Evolutionary conservation across 2,113 vertebrate genomes (phyloP).

Genomic region (Tragulus kanchil): DNA sequence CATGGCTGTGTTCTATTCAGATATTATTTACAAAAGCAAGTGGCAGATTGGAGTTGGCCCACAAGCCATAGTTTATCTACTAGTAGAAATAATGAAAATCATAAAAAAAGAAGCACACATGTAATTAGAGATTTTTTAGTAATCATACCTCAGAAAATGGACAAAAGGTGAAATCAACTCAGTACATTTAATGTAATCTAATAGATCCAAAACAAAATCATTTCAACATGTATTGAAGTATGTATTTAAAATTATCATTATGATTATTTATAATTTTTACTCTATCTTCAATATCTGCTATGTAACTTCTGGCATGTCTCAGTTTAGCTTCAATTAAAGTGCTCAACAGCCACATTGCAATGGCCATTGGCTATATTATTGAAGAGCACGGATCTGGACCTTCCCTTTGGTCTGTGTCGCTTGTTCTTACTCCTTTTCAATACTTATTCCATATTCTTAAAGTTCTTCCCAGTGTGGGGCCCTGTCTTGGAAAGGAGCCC

Average conservation of each 20-base stretch:
- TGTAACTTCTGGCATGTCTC: neutral
- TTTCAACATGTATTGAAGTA: neutral
- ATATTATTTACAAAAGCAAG: neutral
- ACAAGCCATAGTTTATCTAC: neutral
- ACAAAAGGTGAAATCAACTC: neutral
- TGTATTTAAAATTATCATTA: neutral
- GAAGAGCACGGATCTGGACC: neutral
- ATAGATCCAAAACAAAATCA: neutral
- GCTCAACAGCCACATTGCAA: neutral
- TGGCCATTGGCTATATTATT: neutral
- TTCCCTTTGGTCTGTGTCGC: neutral
- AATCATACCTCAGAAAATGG: neutral
- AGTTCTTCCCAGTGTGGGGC: neutral
- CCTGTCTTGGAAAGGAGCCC: neutral
- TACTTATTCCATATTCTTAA: neutral
- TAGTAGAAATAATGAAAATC: neutral
- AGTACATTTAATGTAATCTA: neutral
- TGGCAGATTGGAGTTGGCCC: neutral
- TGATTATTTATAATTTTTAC: neutral
- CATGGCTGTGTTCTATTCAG: neutral
- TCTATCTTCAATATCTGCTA: neutral
- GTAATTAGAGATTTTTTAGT: neutral
- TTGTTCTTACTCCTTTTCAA: neutral
- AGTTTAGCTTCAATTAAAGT: neutral
- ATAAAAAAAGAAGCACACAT: neutral